Evolutionary conservation across 2,113 vertebrate genomes (phyloP).

Genomic region (Falco punctatus): DNA sequence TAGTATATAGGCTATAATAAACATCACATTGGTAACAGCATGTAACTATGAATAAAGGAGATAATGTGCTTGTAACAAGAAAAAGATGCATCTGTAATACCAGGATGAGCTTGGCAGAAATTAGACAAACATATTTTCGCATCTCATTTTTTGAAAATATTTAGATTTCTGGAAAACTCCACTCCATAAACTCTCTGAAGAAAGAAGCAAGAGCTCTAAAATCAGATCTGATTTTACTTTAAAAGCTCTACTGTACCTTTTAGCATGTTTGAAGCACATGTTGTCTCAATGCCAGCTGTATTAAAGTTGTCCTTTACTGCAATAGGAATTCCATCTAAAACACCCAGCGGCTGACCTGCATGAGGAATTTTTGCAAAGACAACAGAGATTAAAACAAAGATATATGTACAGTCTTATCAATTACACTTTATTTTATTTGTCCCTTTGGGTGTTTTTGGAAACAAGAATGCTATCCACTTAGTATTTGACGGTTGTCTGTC

Average conservation of each 20-base stretch:
- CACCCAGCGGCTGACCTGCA: slow-evolving; percentile 83
- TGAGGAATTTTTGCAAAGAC: neutral
- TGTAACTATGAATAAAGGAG: neutral
- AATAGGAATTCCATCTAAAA: slow-evolving; percentile 93
- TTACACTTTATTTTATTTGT: neutral
- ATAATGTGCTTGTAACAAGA: neutral
- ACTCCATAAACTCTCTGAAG: neutral
- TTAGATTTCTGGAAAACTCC: neutral
- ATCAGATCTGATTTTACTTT: neutral
- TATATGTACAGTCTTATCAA: neutral
- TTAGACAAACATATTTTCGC: neutral
- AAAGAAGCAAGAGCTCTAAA: neutral
- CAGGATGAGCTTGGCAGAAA: neutral
- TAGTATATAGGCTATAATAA: neutral
- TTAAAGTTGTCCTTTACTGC: slow-evolving; percentile 97
- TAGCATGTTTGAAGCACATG: slow-evolving; percentile 94
- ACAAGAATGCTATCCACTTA: neutral
- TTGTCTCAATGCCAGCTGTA: slow-evolving; percentile 88
- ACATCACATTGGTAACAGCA: neutral
- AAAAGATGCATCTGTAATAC: neutral
- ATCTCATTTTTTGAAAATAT: neutral
- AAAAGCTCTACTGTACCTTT: slow-evolving; percentile 79
- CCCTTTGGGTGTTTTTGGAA: neutral
- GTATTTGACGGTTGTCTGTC: neutral
- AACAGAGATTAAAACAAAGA: neutral